Percentiles rank a stretch among this genome's conserved stretches.
Conservation (phyloP, 2,113 vertebrate genomes). For the Origma solitaria region DNA sequence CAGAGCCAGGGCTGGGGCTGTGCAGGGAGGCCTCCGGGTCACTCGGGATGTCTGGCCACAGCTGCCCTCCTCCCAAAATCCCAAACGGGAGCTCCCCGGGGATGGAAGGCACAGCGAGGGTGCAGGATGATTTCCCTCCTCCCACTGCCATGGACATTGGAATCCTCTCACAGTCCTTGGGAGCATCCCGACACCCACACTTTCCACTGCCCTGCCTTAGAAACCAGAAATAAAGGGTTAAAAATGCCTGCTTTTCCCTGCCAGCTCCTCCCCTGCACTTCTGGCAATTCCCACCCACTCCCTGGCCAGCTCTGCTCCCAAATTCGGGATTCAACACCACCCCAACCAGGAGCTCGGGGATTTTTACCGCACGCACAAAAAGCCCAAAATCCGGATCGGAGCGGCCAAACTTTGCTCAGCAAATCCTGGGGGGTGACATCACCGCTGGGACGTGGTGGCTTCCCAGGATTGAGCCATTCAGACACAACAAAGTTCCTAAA, state of each 20-base stretch:
- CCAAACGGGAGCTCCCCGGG: neutral
- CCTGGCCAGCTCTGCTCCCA: neutral
- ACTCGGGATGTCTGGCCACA: neutral
- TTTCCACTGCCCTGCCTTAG: neutral
- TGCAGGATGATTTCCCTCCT: neutral
- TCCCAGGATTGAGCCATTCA: neutral
- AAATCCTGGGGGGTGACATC: neutral
- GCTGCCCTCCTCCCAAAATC: neutral
- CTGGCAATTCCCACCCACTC: neutral
- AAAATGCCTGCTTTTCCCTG: neutral
- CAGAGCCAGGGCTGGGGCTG: neutral
- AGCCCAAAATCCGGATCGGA: neutral
- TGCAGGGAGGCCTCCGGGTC: neutral
- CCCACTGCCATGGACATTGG: fast-evolving
- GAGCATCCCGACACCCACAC: neutral
- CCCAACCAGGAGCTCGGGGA: neutral
- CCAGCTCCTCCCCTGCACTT: neutral
- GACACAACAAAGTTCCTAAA: constrained; percentile 8
- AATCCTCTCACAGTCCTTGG: neutral
- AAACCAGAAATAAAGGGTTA: neutral
- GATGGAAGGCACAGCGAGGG: neutral
- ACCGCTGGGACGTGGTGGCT: neutral
- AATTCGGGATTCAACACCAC: neutral
- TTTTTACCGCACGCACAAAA: neutral
- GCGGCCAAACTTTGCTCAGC: neutral